Percentiles rank a stretch among this genome's conserved stretches.
These are phyloP conservation scores for Rhingia campestris DNA, from an alignment of 2,888 invertebrate species.

Conservation along the genomic window DNA sequence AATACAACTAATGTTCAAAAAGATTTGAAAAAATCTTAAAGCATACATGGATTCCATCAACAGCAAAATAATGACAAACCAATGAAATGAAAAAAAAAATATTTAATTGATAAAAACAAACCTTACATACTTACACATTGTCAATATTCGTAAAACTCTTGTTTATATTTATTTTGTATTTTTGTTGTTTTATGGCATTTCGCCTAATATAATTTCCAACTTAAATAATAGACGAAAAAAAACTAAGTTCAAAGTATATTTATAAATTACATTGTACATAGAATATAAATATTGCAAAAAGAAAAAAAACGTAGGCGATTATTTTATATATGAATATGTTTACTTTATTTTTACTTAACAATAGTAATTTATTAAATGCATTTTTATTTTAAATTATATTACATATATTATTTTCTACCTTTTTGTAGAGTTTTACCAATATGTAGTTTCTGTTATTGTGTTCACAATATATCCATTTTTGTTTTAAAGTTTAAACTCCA, in stretches of 20 bases:
- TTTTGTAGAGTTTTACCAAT: constrained; percentile 23
- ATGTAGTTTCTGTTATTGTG: constrained; percentile 12
- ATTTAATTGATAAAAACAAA: constrained; percentile 38
- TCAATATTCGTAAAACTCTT: constrained; percentile 56
- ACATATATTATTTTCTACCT: constrained; percentile 5
- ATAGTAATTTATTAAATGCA: constrained; percentile 40
- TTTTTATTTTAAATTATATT: constrained; percentile 20
- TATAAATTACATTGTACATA: constrained; percentile 72
- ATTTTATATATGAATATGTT: constrained; percentile 47
- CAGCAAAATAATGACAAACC: not conserved
- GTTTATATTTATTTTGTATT: constrained; percentile 19
- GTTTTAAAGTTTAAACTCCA: constrained; percentile 32
- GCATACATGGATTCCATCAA: constrained; percentile 65
- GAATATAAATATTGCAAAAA: constrained; percentile 55
- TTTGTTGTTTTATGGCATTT: constrained; percentile 2
- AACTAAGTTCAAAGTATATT: constrained; percentile 69
- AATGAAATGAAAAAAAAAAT: constrained; percentile 26
- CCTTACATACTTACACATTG: constrained; percentile 46
- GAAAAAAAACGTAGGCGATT: constrained; percentile 25
- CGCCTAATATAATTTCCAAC: constrained; percentile 42
- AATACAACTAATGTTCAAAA: constrained; percentile 43
- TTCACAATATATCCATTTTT: constrained; percentile 9
- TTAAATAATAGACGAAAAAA: constrained; percentile 50
- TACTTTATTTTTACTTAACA: constrained; percentile 34
- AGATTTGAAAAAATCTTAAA: constrained; percentile 31